Evolutionary conservation across 2,888 invertebrate species (phyloP), one percentile per base, ranked within the genome.

Genomic region (Strigamia maritima): DNA sequence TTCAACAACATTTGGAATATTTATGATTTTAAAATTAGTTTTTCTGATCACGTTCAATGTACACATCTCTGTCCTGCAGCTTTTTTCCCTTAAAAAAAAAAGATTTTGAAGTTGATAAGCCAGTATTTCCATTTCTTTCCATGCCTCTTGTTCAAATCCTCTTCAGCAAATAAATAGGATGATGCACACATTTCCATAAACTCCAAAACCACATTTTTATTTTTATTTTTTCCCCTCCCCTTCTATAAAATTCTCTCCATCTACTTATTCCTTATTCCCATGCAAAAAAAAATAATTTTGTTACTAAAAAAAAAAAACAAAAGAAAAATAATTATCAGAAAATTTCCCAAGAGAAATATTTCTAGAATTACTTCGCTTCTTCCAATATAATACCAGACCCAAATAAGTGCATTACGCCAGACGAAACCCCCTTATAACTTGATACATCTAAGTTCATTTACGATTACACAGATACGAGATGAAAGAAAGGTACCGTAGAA

Each of bases 81-180:
- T 26, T 70, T 70, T 65, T 65, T 14, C 22, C 19, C 3, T 44
- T 3, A 35, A 35, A 35, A 35, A 35, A 49, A 19, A 49, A 49
- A 49, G 49, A 19, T 19, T 2, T 70, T 4, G 26, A 70, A 70
- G 70, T 70, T 70, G 70, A 70, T 70, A 70, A 70, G 70, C 70
- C 70, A 70, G 70, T 70, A 70, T 70, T 70, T 70, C 70, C 70
- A 70, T 70, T 70, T 70, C 70, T 70, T n/a, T 70, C 70, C 70
- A 70, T 70, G 70, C 70, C 7, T 70, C 70, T 70, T 70, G 70
- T 70, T 70, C 70, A 70, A 70, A 70, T 70, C 70, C 70, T 70
- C 26, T 70, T 70, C 16, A 70, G 26, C 28, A n/a, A 26, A 26
- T 70, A 70, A 70, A 70, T 70, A 26, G 28, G n/a, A 28, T 28